A percentile compares a stretch with the other conserved stretches of the same genome.
Evolutionary conservation across 2,888 invertebrate genomes (phyloP).

Genomic region (Tenodera sinensis): DNA sequence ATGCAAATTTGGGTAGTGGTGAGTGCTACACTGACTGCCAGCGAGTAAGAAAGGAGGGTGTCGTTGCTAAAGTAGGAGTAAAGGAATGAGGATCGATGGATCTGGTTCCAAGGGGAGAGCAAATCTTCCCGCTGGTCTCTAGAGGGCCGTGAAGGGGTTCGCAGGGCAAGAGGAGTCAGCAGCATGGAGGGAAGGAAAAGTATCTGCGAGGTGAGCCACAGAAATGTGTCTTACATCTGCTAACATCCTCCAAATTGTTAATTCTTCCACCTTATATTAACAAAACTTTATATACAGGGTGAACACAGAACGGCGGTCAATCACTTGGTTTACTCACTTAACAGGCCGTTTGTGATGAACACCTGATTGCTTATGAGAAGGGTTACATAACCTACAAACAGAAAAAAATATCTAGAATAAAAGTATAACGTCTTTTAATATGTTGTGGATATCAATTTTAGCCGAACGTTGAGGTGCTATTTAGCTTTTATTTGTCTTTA

Average conservation of each 20-base stretch:
- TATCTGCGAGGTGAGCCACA: neutral
- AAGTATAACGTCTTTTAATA: too few relatives aligned
- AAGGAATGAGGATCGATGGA: conserved; percentile 14
- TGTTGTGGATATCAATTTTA: too few relatives aligned
- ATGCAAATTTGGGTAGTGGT: neutral
- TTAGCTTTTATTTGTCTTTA: too few relatives aligned
- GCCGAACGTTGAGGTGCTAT: too few relatives aligned
- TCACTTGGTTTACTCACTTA: too few relatives aligned
- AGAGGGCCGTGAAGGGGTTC: conserved; percentile 17
- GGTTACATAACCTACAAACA: too few relatives aligned
- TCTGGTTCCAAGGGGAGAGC: conserved; percentile 16
- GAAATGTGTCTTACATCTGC: neutral
- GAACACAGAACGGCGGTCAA: too few relatives aligned
- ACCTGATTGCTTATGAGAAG: too few relatives aligned
- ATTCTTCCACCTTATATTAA: neutral
- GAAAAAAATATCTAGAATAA: too few relatives aligned
- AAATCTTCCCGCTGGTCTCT: conserved; percentile 12
- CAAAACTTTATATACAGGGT: too few relatives aligned
- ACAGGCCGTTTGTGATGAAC: too few relatives aligned
- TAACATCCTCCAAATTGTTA: neutral
- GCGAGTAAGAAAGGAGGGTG: neutral
- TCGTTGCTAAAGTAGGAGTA: neutral
- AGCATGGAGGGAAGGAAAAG: neutral
- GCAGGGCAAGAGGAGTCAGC: conserved; percentile 5
- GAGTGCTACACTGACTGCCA: neutral